Evolutionary conservation across 2,113 vertebrate species (phyloP).

Genomic region (Addax nasomaculatus): DNA sequence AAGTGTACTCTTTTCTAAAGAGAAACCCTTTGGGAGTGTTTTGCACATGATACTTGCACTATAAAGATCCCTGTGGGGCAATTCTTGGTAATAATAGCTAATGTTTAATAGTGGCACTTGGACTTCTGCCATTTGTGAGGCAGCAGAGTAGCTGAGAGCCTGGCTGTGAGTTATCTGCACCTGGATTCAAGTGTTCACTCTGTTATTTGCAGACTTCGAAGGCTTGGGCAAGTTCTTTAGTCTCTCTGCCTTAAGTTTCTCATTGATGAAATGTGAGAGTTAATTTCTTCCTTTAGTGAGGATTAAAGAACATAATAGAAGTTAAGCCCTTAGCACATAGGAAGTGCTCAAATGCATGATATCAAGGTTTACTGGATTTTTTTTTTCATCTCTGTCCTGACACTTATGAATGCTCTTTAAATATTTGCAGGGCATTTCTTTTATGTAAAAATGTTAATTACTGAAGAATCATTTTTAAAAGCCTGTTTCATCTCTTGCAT

Average conservation of each 20-base stretch:
- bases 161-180: neutral
- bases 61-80: neutral
- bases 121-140: neutral
- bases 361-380: neutral
- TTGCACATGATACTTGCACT: neutral
- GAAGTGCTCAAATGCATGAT: neutral
- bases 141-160: neutral
- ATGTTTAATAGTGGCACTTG: neutral
- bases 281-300: conserved; percentile 5
- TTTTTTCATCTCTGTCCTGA: neutral
- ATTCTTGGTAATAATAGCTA: neutral
- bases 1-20: neutral
- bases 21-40: neutral
- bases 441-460: neutral
- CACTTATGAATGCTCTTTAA: neutral
- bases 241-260: neutral
- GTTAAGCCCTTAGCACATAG: neutral
- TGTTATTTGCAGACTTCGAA: neutral
- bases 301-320: neutral
- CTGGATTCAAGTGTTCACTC: neutral
- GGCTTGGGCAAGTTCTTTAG: neutral
- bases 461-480: neutral
- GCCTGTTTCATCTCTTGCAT: neutral
- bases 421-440: neutral
- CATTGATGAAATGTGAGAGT: conserved; percentile 3